phyloP scores from a whole-genome alignment of 2,888 invertebrate species.

The Branchinecta sandiegonensis region DNA sequence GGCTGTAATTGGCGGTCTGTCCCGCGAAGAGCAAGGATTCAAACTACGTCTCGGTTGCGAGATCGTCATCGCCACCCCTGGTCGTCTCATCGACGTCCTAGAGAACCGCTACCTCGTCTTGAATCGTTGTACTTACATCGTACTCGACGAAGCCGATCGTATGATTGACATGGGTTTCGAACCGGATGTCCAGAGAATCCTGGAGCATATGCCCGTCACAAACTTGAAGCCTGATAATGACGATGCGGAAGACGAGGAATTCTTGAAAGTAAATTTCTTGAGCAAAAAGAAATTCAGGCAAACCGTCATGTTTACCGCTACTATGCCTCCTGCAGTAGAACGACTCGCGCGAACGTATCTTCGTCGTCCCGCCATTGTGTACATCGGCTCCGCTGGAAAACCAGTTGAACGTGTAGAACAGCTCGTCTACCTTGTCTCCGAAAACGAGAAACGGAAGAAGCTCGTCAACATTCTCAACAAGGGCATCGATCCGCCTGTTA shows the following conservation, averaged over 20 bases:
- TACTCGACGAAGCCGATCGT: constrained; percentile 88
- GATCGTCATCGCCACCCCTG: constrained; percentile 98
- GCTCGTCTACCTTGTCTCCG: constrained; percentile 86
- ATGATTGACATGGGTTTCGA: constrained; percentile 99
- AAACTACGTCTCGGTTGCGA: constrained; percentile 91
- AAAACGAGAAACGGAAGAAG: constrained; percentile 91
- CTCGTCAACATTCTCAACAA: constrained; percentile 78
- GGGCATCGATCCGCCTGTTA: constrained; percentile 90
- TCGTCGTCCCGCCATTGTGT: constrained; percentile 87
- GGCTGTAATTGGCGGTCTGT: constrained; percentile 93
- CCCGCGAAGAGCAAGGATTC: constrained; percentile 96
- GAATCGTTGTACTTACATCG: constrained; percentile 95
- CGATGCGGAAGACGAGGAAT: constrained; percentile 87
- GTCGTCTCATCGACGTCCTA: constrained; percentile 94
- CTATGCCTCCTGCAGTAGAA: constrained; percentile 98
- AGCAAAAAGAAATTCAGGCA: constrained; percentile 86
- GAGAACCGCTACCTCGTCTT: constrained; percentile 95
- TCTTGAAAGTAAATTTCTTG: constrained; percentile 80
- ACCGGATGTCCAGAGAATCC: constrained; percentile 90
- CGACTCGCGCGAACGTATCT: constrained; percentile 85
- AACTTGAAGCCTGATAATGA: constrained; percentile 97
- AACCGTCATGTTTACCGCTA: constrained; percentile 99
- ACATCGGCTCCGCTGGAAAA: constrained; percentile 91
- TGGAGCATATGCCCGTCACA: constrained; percentile 94
- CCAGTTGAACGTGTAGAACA: constrained; percentile 97